Conservation (phyloP, 1,140 invertebrate species). For the Drosophila tropicalis region DNA sequence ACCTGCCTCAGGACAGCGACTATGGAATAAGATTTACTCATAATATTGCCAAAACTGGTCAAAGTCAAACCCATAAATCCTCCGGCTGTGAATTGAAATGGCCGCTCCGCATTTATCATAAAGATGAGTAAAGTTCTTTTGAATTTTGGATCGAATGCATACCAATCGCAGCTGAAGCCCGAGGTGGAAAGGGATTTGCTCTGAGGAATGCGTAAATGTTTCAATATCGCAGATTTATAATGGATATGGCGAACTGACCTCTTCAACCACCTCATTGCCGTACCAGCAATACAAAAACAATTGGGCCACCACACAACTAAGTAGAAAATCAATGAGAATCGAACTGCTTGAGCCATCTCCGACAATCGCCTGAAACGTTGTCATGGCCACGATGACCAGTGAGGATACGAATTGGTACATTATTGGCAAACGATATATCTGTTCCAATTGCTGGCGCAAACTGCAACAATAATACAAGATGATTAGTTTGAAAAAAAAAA, state of each 20-base stretch:
- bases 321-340: slow-evolving; percentile 38
- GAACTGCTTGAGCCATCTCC: slow-evolving; percentile 22
- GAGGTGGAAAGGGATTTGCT: slow-evolving; percentile 54
- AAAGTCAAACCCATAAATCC: slow-evolving; percentile 61
- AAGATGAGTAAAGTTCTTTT: slow-evolving; percentile 56
- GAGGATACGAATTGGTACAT: slow-evolving; percentile 47
- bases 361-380: slow-evolving; percentile 41
- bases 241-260: neutral
- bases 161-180: slow-evolving; percentile 58
- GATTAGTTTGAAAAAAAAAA: neutral
- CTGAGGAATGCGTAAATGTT: slow-evolving; percentile 20
- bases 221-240: neutral
- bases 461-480: neutral
- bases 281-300: slow-evolving; percentile 56
- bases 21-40: slow-evolving; percentile 64
- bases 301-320: slow-evolving; percentile 39
- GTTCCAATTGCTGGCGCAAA: slow-evolving; percentile 34
- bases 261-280: slow-evolving; percentile 42
- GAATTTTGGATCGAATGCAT: slow-evolving; percentile 39
- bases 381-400: slow-evolving; percentile 42
- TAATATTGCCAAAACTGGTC: slow-evolving; percentile 57
- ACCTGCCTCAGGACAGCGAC: slow-evolving; percentile 60
- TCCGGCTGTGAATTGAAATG: slow-evolving; percentile 65
- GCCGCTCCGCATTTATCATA: slow-evolving; percentile 57
- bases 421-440: slow-evolving; percentile 35